Conservation (phyloP, 2,888 invertebrate genomes). For the Anoncus sp. region DNA sequence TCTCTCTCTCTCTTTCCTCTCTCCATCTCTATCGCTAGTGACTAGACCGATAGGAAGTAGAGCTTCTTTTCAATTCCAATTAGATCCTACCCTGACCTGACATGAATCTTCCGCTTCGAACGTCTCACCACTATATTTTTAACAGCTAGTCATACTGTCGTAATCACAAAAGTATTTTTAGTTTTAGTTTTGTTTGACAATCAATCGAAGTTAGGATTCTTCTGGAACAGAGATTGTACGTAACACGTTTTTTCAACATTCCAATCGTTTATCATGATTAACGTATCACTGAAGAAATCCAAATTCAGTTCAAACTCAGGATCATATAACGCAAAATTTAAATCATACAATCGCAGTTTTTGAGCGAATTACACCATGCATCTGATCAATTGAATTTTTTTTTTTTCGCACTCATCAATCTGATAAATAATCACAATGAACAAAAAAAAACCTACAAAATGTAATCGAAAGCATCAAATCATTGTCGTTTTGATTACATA, state of each 20-base stretch:
- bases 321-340: too few relatives aligned
- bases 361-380: too few relatives aligned
- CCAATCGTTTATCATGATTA: background rate
- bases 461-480: background rate
- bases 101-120: constrained; percentile 15
- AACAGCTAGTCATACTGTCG: background rate
- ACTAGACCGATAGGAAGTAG: constrained; percentile 12
- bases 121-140: background rate
- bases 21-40: background rate
- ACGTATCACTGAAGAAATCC: too few relatives aligned
- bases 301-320: too few relatives aligned
- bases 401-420: too few relatives aligned
- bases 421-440: background rate
- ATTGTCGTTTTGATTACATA: background rate
- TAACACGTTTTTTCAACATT: background rate
- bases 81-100: constrained; percentile 20
- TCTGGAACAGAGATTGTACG: background rate
- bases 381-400: too few relatives aligned
- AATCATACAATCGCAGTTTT: too few relatives aligned
- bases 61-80: constrained; percentile 54
- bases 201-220: constrained; percentile 1
- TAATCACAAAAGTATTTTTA: constrained; percentile 10
- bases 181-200: background rate
- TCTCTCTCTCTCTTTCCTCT: background rate
- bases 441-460: background rate